These are phyloP conservation scores for Carpatolechia fugitivella DNA, from an alignment of 2,888 invertebrate genomes.

Conservation along the genomic window DNA sequence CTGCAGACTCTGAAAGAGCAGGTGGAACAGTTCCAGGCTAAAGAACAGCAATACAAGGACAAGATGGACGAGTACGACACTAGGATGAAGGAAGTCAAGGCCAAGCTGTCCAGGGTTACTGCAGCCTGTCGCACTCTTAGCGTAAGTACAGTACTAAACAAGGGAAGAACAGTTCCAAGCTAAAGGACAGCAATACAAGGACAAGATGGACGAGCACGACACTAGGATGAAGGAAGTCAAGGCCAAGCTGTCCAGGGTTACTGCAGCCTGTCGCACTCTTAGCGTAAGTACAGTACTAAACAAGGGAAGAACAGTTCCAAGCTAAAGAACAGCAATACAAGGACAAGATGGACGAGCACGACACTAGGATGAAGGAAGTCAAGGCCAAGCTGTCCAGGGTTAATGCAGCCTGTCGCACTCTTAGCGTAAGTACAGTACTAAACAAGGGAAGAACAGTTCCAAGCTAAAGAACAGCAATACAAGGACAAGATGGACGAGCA, in stretches of 20 bases:
- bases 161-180: constrained; percentile 38
- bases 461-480: constrained; percentile 42
- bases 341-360: constrained; percentile 45
- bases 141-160: constrained; percentile 35
- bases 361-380: constrained; percentile 51
- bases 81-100: constrained; percentile 47
- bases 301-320: constrained; percentile 36
- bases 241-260: constrained; percentile 29
- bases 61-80: constrained; percentile 51
- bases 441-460: constrained; percentile 33
- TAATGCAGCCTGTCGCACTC: constrained; percentile 34
- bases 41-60: constrained; percentile 44
- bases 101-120: constrained; percentile 29
- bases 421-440: constrained; percentile 40
- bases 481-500: constrained; percentile 45
- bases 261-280: constrained; percentile 36
- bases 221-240: constrained; percentile 49
- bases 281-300: constrained; percentile 37
- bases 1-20: constrained; percentile 42
- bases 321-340: constrained; percentile 44
- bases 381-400: constrained; percentile 34
- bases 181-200: constrained; percentile 43
- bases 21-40: constrained; percentile 38
- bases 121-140: constrained; percentile 38
- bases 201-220: constrained; percentile 51